phyloP scores from a whole-genome alignment of 2,888 invertebrate species.

The Isoperla grammatica region DNA sequence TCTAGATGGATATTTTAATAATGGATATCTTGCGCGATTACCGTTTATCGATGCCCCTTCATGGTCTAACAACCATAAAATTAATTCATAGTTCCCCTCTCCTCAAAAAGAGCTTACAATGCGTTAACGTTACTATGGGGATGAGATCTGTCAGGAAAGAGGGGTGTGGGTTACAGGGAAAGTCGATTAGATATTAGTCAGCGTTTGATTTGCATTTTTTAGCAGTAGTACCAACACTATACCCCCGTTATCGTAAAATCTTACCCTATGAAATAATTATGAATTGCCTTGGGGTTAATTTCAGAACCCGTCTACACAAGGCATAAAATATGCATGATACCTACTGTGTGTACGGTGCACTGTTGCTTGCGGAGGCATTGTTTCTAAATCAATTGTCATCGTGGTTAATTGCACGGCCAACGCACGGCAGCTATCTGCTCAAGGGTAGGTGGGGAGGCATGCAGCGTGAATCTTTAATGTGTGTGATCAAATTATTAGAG shows the following conservation, averaged over 20 bases:
- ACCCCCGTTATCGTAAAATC: conserved; percentile 7
- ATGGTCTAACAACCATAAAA: background rate
- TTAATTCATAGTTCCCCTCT: conserved; percentile 3
- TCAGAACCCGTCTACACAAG: background rate
- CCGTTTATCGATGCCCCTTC: background rate
- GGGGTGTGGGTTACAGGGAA: background rate
- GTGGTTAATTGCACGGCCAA: too few species aligned
- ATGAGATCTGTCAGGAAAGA: too few species aligned
- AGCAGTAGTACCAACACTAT: conserved; percentile 1
- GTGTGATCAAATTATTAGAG: too few species aligned
- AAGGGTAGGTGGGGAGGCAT: too few species aligned
- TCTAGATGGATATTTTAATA: too few species aligned
- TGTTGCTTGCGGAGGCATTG: too few species aligned
- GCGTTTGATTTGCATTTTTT: conserved; percentile 24
- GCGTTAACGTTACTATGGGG: too few species aligned
- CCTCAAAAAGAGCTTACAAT: background rate
- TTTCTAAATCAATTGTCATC: too few species aligned
- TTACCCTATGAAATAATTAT: conserved; percentile 13
- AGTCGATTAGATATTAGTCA: conserved; percentile 23
- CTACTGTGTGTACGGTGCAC: background rate
- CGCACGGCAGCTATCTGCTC: too few species aligned
- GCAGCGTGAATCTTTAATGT: too few species aligned
- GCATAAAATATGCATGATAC: background rate
- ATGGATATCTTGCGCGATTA: background rate
- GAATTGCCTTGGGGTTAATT: conserved; percentile 3